Evolutionary conservation across 2,113 vertebrate species (phyloP).

Genomic region (Hippocampus guttulatus): DNA sequence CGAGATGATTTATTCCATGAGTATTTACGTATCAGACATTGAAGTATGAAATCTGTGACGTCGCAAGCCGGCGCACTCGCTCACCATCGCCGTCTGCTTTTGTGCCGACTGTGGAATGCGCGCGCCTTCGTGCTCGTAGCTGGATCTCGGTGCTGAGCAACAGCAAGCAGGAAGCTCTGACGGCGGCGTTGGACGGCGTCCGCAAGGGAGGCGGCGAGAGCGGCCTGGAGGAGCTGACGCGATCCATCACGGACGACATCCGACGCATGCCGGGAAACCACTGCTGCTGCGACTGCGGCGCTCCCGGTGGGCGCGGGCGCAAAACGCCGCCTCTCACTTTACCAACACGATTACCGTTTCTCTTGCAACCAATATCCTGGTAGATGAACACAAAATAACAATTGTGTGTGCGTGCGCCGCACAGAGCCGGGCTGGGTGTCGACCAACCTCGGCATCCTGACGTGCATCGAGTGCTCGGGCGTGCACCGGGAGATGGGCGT

Average conservation of each 20-base stretch:
- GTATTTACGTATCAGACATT: no score
- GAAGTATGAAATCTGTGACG: no score
- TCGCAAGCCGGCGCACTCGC: no score
- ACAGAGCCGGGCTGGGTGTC: constrained; percentile 58
- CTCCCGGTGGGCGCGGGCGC: constrained; percentile 37
- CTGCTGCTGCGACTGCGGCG: constrained; percentile 59
- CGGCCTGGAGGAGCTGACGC: constrained; percentile 60
- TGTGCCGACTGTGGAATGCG: background rate
- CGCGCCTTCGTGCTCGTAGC: constrained; percentile 34
- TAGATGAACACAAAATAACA: no score
- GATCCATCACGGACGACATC: constrained; percentile 58
- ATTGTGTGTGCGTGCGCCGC: background rate
- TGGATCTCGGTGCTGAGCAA: constrained; percentile 65
- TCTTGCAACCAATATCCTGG: no score
- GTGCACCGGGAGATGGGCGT: constrained; percentile 63
- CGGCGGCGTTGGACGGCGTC: constrained; percentile 45
- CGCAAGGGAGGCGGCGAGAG: constrained; percentile 27
- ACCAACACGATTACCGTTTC: no score
- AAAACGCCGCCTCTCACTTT: background rate
- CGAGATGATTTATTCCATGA: no score
- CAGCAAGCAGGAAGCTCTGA: constrained; percentile 64
- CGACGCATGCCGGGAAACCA: constrained; percentile 58
- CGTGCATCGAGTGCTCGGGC: constrained; percentile 62
- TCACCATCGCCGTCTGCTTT: no score
- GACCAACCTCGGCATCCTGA: constrained; percentile 56